Conservation (phyloP, 2,888 invertebrate species). For the Caenorhabditis parvicauda region DNA sequence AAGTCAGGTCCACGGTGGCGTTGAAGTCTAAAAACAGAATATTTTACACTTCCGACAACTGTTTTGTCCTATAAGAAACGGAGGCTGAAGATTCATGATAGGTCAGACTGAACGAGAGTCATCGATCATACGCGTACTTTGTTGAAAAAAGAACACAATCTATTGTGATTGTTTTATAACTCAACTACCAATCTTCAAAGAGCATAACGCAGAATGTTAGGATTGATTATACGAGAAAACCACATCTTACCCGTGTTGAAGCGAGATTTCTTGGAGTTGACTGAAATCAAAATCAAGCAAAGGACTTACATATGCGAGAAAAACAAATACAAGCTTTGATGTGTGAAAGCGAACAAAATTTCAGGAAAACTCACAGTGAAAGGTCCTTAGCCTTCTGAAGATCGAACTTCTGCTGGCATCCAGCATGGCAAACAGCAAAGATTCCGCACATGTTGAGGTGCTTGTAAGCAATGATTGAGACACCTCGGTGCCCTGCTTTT, state of each 20-base stretch:
- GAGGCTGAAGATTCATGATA: not conserved
- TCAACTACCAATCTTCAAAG: no score
- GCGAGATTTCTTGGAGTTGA: no score
- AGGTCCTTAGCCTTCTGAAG: slow-evolving; percentile 44
- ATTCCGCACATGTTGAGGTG: slow-evolving; percentile 58
- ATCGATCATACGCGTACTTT: not conserved
- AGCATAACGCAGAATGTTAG: no score
- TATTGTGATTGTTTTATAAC: no score
- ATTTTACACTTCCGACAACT: not conserved
- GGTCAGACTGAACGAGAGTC: not conserved
- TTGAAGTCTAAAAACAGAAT: slow-evolving; percentile 35
- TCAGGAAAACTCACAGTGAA: slow-evolving; percentile 31
- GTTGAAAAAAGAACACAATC: not conserved
- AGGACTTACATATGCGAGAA: no score
- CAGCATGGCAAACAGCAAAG: slow-evolving; percentile 55
- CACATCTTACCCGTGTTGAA: no score
- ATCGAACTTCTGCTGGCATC: slow-evolving; percentile 25
- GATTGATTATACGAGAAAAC: no score
- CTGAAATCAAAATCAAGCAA: no score
- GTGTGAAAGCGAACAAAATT: no score
- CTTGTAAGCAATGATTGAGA: no score
- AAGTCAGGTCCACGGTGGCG: slow-evolving; percentile 59
- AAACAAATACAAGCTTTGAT: no score
- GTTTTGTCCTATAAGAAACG: not conserved
- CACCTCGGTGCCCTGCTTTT: no score